Conservation (phyloP, 2,113 vertebrate genomes). For the Cisticola juncidis region DNA sequence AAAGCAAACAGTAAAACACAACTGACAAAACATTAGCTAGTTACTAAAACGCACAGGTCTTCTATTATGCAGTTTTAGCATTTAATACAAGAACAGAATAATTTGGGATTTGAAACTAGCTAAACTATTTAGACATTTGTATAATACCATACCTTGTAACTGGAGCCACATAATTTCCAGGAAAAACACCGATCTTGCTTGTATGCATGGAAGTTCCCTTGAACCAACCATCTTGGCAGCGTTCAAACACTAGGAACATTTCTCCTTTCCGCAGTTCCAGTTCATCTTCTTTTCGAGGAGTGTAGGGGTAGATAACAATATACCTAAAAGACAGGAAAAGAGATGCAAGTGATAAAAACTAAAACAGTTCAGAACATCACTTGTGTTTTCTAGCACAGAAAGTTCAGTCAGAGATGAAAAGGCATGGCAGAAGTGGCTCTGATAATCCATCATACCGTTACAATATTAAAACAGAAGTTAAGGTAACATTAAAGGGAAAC, state of each 20-base stretch:
- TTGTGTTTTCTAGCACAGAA: background rate
- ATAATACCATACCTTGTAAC: conserved; percentile 84
- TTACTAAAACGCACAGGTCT: background rate
- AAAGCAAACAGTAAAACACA: background rate
- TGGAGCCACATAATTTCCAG: conserved; percentile 97
- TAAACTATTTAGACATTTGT: conserved; percentile 21
- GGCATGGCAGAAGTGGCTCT: background rate
- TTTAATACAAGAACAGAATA: background rate
- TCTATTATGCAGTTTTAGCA: background rate
- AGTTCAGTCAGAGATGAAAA: background rate
- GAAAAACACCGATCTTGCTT: conserved; percentile 96
- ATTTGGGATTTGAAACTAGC: conserved; percentile 20
- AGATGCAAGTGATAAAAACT: background rate
- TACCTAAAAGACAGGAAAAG: conserved; percentile 70
- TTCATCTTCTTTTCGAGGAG: conserved; percentile 94
- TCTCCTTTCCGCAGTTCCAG: conserved; percentile 95
- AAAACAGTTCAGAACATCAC: background rate
- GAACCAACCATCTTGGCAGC: conserved; percentile 99
- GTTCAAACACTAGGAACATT: conserved; percentile 97
- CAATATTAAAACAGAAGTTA: background rate
- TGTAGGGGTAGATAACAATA: conserved; percentile 93
- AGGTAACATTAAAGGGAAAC: background rate
- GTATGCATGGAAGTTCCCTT: conserved; percentile 99
- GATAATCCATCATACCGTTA: background rate
- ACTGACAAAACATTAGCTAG: background rate